Evolutionary conservation across 2,888 invertebrate genomes (phyloP), one percentile per base, ranked within the genome.

Genomic region (Drosophila barbarae): DNA sequence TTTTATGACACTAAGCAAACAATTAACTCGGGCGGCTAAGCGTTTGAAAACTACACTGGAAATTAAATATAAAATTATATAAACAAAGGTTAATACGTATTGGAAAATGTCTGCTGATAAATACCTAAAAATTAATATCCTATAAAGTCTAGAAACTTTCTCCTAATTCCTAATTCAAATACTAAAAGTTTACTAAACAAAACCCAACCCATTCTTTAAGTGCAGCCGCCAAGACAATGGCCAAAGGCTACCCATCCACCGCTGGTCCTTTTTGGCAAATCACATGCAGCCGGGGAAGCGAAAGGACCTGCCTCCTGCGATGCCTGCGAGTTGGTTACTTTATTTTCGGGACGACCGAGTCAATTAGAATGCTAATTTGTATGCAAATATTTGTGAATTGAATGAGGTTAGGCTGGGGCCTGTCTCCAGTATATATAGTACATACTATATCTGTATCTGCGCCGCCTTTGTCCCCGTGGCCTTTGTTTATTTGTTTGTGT

Each of bases 351-450:
- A 51, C 46, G n/a, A 26, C 42, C 71, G 54, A 85, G 84, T 77
- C 85, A 85, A 83, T 83, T 83, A 80, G 77, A 85, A 85, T 81
- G 76, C 85, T 81, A 83, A 81, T 81, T 81, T 85, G 73, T 83
- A 81, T 81, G 80, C 85, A 81, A 81, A 81, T 81, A 80, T 80
- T 73, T 82, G 84, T 65, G 74, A 79, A 75, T 47, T 71, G 56
- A 59, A 58, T 73, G 50, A 64, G 71, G 65, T 58, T 50, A 30
- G 32, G 47, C 51, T 49, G 60, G 34, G n/a, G 5, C 7, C 32
- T 53, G 38, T 9, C 46, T 47, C 44, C 10, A 18, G 38, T 50
- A 6, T 18, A 13, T 36, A 9, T 36, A 9, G 39, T 26, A n/a
- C 7, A 30, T 10, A 21, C 41, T 23, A 34, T 42, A 39, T 39